Evolutionary conservation across 30 jellyfish, hydroid and myxozoan species (phyloP).

Genomic region (Pelagia noctiluca): DNA sequence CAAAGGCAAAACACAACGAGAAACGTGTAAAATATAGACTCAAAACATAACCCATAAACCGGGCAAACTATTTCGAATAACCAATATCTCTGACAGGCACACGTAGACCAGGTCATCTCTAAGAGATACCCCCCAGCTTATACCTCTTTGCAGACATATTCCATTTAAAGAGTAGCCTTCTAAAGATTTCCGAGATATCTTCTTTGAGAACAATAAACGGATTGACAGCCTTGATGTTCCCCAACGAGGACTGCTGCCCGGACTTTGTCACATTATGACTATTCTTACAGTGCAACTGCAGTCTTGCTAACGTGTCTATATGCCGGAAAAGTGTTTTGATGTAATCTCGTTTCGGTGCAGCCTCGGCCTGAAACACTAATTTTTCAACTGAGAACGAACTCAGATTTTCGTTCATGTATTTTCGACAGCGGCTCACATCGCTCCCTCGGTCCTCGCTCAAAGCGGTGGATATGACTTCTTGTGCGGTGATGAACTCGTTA

Average conservation of each 20-base stretch:
- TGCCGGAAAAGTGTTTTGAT: constrained; percentile 74
- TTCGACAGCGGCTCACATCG: constrained; percentile 49
- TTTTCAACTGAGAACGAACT: constrained; percentile 52
- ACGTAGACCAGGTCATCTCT: too few species aligned
- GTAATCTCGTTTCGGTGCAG: constrained; percentile 67
- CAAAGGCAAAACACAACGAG: too few species aligned
- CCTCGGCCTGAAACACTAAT: constrained; percentile 48
- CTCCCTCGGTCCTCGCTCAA: constrained; percentile 46
- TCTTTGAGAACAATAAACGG: constrained; percentile 90
- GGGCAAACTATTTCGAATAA: too few species aligned
- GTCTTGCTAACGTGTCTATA: constrained; percentile 81
- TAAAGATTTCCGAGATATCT: constrained; percentile 74
- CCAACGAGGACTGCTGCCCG: constrained; percentile 63
- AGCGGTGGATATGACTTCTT: background rate
- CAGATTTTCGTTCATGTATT: constrained; percentile 54
- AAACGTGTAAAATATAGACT: too few species aligned
- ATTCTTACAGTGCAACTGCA: constrained; percentile 70
- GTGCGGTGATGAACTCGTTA: constrained; percentile 28
- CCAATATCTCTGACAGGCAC: too few species aligned
- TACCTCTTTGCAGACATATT: constrained; percentile 91
- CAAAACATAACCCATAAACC: too few species aligned
- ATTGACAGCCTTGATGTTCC: constrained; percentile 68
- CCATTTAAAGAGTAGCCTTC: constrained; percentile 86
- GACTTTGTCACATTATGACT: constrained; percentile 17
- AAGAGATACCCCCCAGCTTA: background rate